A percentile compares a stretch with the other conserved stretches of the same genome.
These are phyloP conservation scores for Ormyrus pomaceus DNA, from an alignment of 2,888 invertebrate genomes.

Conservation along the genomic window DNA sequence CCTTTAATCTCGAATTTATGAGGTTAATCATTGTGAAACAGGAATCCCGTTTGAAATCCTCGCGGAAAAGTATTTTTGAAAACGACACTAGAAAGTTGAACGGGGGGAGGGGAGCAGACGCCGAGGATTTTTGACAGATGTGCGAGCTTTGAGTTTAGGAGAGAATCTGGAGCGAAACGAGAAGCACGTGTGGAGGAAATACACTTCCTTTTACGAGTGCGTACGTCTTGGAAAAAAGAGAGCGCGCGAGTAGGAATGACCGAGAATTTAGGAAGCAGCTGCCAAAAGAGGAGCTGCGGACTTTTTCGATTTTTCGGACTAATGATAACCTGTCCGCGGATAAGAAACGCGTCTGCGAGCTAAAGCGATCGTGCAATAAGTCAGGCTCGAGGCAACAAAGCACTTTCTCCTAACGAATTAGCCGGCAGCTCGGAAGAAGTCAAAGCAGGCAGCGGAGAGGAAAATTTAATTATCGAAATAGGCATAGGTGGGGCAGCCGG, in stretches of 20 bases:
- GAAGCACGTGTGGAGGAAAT: conserved; percentile 74
- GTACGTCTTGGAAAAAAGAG: conserved; percentile 5
- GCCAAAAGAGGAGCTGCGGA: conserved; percentile 41
- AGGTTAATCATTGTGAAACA: conserved; percentile 4
- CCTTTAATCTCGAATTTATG: conserved; percentile 5
- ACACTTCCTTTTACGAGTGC: conserved; percentile 70
- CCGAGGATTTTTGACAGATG: conserved; percentile 53
- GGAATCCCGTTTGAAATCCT: background rate
- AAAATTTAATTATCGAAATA: conserved; percentile 65
- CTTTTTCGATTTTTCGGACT: background rate
- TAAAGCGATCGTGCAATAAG: no score
- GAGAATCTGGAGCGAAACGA: conserved; percentile 66
- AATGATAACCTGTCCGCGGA: conserved; percentile 53
- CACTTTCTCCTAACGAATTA: background rate
- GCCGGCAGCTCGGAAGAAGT: background rate
- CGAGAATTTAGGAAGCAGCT: conserved; percentile 58
- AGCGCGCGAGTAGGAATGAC: conserved; percentile 16
- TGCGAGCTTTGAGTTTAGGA: conserved; percentile 57
- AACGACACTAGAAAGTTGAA: background rate
- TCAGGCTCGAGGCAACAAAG: no score
- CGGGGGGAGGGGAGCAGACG: conserved; percentile 2
- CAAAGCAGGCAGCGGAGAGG: conserved; percentile 38
- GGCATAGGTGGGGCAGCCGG: conserved; percentile 55
- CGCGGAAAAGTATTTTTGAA: background rate
- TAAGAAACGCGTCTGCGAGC: conserved; percentile 40